phyloP scores from a whole-genome alignment of 2,797 vertebrate genomes.

The Alcedo atthis region DNA sequence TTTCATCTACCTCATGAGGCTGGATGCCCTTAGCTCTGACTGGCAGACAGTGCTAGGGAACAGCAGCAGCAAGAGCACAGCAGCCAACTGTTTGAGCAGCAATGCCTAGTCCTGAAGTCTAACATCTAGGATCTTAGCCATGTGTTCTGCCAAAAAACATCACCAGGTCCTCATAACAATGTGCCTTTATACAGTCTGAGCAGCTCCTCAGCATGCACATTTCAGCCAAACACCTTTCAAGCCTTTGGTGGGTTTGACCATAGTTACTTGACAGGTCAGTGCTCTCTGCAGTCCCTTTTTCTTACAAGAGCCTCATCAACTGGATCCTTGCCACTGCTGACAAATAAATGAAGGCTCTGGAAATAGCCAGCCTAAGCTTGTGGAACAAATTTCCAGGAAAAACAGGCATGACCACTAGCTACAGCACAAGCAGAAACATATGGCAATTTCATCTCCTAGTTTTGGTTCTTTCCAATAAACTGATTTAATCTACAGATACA shows the following conservation, averaged over 20 bases:
- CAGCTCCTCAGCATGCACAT: background rate
- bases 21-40: background rate
- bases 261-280: background rate
- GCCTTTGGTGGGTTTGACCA: background rate
- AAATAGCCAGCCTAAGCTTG: background rate
- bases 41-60: background rate
- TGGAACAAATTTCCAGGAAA: conserved; percentile 55
- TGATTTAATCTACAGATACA: conserved; percentile 18
- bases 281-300: background rate
- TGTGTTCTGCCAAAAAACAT: background rate
- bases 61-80: background rate
- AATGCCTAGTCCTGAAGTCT: background rate
- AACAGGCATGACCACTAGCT: conserved; percentile 33
- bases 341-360: conserved; percentile 42
- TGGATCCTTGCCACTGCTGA: conserved; percentile 14
- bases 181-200: background rate
- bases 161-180: background rate
- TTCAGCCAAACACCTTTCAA: background rate
- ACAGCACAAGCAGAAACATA: conserved; percentile 43
- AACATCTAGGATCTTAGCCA: background rate
- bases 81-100: background rate
- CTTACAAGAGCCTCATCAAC: conserved; percentile 13
- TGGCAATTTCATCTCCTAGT: conserved; percentile 24
- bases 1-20: background rate
- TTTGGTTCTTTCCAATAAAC: conserved; percentile 17